These are phyloP conservation scores for Prionailurus viverrinus DNA, from an alignment of 2,113 vertebrate genomes.

Conservation along the genomic window DNA sequence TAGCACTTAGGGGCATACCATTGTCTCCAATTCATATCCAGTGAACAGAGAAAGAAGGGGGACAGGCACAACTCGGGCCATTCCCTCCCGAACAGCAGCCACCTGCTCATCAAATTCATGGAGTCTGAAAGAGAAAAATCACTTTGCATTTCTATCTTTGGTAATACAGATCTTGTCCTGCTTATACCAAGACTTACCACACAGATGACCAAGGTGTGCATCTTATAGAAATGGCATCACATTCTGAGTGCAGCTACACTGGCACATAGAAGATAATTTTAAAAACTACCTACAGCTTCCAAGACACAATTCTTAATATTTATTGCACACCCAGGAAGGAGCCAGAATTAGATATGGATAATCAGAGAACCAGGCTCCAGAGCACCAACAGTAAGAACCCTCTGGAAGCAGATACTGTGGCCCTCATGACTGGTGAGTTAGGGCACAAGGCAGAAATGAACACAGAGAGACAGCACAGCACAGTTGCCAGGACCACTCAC, in stretches of 20 bases:
- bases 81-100: constrained; percentile 97
- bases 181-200: background rate
- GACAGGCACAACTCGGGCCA: constrained; percentile 98
- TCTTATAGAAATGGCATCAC: accelerated
- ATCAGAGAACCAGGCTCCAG: background rate
- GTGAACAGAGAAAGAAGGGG: constrained; percentile 98
- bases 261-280: accelerated
- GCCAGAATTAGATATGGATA: background rate
- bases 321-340: background rate
- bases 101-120: constrained; percentile 99
- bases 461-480: background rate
- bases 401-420: background rate
- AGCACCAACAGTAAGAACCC: background rate
- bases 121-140: constrained; percentile 88
- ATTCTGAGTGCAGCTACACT: background rate
- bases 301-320: background rate
- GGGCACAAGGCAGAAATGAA: background rate
- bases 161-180: background rate
- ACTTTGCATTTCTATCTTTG: background rate
- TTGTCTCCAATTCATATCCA: constrained; percentile 98
- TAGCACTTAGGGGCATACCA: constrained; percentile 88
- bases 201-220: accelerated
- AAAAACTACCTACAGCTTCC: background rate
- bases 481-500: background rate
- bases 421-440: accelerated